Base-by-base conservation (phyloP, 2,888 invertebrate species). In the Andrena bicolor region DNA sequence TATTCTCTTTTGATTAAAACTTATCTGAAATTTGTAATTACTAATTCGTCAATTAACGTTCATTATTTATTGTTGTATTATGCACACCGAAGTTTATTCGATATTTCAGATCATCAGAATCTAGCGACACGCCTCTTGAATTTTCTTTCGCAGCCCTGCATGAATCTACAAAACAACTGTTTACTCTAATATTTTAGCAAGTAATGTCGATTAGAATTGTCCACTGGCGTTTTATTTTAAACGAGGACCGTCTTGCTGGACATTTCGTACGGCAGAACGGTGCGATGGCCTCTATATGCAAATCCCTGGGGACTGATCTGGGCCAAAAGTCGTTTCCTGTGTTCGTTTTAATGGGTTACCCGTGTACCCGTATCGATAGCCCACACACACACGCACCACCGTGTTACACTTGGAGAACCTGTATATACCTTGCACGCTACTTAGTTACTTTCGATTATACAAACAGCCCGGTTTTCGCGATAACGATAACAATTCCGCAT, bases 241-340 rank as follows among this genome's bases (percentile, higher is more conserved):
- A 35, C 10, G 30, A 20, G 5, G 0, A 20, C 7, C n/a, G 35
- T 51, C 65, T 23, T 10, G 16, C 13, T 53, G 53, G n/a, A 41
- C 32, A 60, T 35, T 5, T 64, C 10, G 32, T 66, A 49, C n/a
- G 28, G 23, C n/a, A 48, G 30, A 10, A 60, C 7, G n/a, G 0
- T 16, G 61, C 48, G 61, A 8, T 20, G 60, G 58, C 4, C 20
- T 80, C n/a, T 64, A 51, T 58, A 83, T 83, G 81, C 77, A 83
- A 83, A 83, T 82, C 58, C 77, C 32, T 41, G 5, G 26, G 51
- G 64, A 64, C 65, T 63, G 51, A 76, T 82, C 70, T 60, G 30
- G 64, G 49, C 56, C 63, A 76, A 80, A 76, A 82, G 79, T 71
- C 69, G 69, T 82, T 82, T 84, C 73, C 73, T 71, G 76, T 79